Conservation (phyloP, 1,140 invertebrate species). For the Reticulitermes speratus region DNA sequence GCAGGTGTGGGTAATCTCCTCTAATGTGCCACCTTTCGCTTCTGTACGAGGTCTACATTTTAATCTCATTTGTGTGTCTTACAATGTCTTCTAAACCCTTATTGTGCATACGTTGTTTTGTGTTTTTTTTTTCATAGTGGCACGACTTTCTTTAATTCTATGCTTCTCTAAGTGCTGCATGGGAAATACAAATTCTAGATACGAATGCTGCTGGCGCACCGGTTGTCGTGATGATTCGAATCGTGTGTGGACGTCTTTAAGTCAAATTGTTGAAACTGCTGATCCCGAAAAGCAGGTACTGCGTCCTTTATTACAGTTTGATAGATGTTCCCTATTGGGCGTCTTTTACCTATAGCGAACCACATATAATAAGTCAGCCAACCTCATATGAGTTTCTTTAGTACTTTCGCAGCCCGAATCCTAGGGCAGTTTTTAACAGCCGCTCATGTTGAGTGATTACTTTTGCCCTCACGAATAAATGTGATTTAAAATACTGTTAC, state of each 20-base stretch:
- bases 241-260: conserved; percentile 11
- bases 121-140: neutral
- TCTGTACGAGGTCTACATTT: neutral
- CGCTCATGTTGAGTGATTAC: too few species aligned
- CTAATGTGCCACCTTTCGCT: conserved; percentile 13
- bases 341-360: neutral
- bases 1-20: conserved; percentile 9
- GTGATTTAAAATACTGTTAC: too few species aligned
- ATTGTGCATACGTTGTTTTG: neutral
- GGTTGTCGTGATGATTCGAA: conserved; percentile 4
- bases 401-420: too few species aligned
- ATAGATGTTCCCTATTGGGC: neutral
- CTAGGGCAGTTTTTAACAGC: too few species aligned
- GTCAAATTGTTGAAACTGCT: neutral
- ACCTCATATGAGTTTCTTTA: neutral
- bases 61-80: conserved; percentile 16
- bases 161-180: neutral
- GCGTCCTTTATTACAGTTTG: neutral
- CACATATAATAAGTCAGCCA: neutral
- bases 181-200: conserved; percentile 16
- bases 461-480: too few species aligned
- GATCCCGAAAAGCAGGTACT: neutral
- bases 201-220: neutral
- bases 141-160: conserved; percentile 1
- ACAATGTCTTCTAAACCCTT: neutral